A percentile compares a stretch with the other conserved stretches of the same genome.
Evolutionary conservation across 1,140 invertebrate species (phyloP).

Genomic region (Laodelphax striatellus): DNA sequence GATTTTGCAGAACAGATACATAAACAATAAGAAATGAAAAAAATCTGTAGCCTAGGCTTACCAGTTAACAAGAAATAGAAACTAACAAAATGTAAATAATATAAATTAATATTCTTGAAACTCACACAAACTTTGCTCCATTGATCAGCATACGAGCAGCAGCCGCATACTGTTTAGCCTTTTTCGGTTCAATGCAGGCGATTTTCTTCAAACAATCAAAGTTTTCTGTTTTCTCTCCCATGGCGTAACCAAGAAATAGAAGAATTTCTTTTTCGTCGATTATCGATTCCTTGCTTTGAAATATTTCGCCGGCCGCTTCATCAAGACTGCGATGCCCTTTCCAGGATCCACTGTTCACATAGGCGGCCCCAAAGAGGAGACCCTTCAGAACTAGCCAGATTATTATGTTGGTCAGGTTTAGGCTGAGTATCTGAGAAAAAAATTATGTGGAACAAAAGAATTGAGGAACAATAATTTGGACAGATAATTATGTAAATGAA

Average conservation of each 20-base stretch:
- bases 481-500: no score
- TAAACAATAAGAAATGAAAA: no score
- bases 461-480: no score
- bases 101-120: background rate
- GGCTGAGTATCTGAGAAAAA: slow-evolving; percentile 52
- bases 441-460: no score
- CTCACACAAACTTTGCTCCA: slow-evolving; percentile 51
- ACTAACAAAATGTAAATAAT: background rate
- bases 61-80: background rate
- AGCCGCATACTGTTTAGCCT: slow-evolving; percentile 57
- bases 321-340: slow-evolving; percentile 24
- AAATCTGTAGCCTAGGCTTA: no score
- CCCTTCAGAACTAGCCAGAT: slow-evolving; percentile 69
- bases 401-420: slow-evolving; percentile 70
- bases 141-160: slow-evolving; percentile 62
- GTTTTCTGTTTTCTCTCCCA: slow-evolving; percentile 47
- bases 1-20: no score
- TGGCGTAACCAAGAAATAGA: slow-evolving; percentile 53
- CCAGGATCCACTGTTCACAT: slow-evolving; percentile 55
- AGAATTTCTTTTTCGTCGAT: slow-evolving; percentile 53
- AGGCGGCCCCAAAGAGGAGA: slow-evolving; percentile 63
- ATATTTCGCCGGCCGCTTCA: slow-evolving; percentile 39
- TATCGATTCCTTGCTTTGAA: slow-evolving; percentile 30
- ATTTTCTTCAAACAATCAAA: slow-evolving; percentile 61
- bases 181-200: slow-evolving; percentile 58